Evolutionary conservation across 2,888 invertebrate genomes (phyloP), one percentile per base, ranked within the genome.

Genomic region (Oligia strigilis): DNA sequence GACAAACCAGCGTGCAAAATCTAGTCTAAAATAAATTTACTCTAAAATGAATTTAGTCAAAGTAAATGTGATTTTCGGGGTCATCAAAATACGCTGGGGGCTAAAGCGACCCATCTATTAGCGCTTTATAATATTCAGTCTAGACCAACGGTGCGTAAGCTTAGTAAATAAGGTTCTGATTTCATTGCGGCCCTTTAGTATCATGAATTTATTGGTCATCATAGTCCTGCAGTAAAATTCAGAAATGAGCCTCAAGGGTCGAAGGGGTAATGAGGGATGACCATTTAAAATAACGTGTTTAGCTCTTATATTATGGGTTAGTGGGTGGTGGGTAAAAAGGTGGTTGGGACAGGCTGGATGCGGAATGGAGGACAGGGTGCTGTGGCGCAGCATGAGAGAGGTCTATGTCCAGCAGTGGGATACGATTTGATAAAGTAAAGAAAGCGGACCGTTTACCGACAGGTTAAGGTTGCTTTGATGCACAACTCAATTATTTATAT

Each of bases 21-120:
- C 19, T 73, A 81, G 69, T 81, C 70, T 60, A 55, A 83, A 86
- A 81, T 70, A 85, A 87, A 88, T 87, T 84, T 83, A 85, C 78
- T 80, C 73, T 52, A 72, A 84, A 91, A 87, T 88, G 72, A 91
- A 91, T 92, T 92, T 85, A 91, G 86, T 81, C 65, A 83, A 85
- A 84, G 83, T 75, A 83, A 93, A 92, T 91, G 84, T 83, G 84
- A 91, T 93, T 92, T 84, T 77, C 58, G 49, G 84, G 89, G 88
- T 89, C 89, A 90, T 92, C 92, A 89, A 86, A 90, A 90, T 73
- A 85, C 70, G 92, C 93, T 89, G 65, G 62, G 58, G 90, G 94
- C 90, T 76, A 89, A 77, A 82, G 75, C 73, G 49, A 77, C 75
- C 83, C 87, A 71, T 75, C 81, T 79, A 80, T 89, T 86, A 86